Base-by-base conservation (phyloP, 1,140 invertebrate genomes). In the Acromyrmex echinatior region DNA sequence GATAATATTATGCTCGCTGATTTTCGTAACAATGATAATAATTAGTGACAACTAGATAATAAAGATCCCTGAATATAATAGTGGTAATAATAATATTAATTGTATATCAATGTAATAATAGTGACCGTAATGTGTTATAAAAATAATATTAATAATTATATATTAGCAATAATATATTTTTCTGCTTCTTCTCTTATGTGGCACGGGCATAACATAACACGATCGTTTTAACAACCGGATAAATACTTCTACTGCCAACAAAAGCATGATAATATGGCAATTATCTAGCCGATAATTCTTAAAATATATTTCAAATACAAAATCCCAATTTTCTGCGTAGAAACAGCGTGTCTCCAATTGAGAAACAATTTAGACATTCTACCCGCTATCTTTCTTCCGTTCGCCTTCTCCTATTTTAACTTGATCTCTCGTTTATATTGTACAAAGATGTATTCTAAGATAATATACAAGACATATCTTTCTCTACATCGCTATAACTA, bases 21-120 rank as follows among this genome's bases (percentile, higher is more conserved):
- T 86, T 81, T 76, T 90, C 68, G 49, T 92, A 92, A 92, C 87
- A 92, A 86, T 92, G 89, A 39, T 39, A 39, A 92, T 94, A 94
- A 81, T 92, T 92, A 92, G 81, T 92, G 90, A 92, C 92, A 94
- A 92, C 90, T 93, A 94, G 84, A 92, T 92, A 92, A 93, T 94
- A 93, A 94, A 94, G 88, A 93, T 94, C 93, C 93, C 93, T 94
- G 93, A 94, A 94, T 93, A 92, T 45, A 45, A 39, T 39, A 39
- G 1, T 39, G 35, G 35, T 39, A 39, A 39, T 84, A 82, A 73
- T 87, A 39, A 66, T 87, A 84, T 45, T 81, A 58, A 58, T 81
- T 51, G 14, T 51, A 51, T 51, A 51, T 51, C 14, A 78, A 58
- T 58, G 51, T 78, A 77, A 79, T 63, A 63, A 84, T 73, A 25